These are phyloP conservation scores for Lamproptera curius DNA, from an alignment of 2,888 invertebrate species.

Conservation along the genomic window DNA sequence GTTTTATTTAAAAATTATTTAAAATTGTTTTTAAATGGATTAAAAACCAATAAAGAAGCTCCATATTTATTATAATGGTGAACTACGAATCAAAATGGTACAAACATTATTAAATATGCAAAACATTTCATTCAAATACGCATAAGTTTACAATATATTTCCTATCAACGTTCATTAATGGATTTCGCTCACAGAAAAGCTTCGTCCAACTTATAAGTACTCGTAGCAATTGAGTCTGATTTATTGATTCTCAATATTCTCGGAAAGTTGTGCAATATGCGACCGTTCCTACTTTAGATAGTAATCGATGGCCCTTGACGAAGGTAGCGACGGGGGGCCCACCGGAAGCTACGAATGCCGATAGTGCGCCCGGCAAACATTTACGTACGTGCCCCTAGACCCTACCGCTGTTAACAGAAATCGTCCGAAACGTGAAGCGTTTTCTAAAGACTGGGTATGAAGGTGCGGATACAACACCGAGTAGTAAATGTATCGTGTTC, in stretches of 20 bases:
- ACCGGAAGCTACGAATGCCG: slow-evolving; percentile 55
- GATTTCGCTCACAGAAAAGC: slow-evolving; percentile 26
- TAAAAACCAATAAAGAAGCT: too few species aligned
- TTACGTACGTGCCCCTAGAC: slow-evolving; percentile 58
- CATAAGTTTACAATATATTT: slow-evolving; percentile 9
- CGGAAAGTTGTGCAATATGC: slow-evolving; percentile 67
- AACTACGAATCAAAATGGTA: too few species aligned
- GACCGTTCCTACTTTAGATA: slow-evolving; percentile 49
- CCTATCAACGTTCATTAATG: slow-evolving; percentile 10
- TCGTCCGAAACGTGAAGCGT: slow-evolving; percentile 48
- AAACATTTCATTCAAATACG: neutral
- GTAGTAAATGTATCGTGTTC: too few species aligned
- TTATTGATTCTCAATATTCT: slow-evolving; percentile 51
- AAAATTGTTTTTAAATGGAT: too few species aligned
- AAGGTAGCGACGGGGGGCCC: slow-evolving; percentile 42
- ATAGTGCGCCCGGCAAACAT: slow-evolving; percentile 59
- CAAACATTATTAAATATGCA: too few species aligned
- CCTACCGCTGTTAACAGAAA: slow-evolving; percentile 39
- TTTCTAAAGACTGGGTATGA: slow-evolving; percentile 35
- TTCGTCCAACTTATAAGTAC: slow-evolving; percentile 37
- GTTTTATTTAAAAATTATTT: too few species aligned
- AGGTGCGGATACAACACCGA: too few species aligned
- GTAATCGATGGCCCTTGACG: slow-evolving; percentile 68
- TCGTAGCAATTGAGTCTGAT: slow-evolving; percentile 44
- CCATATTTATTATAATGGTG: too few species aligned